Evolutionary conservation across 2,113 vertebrate genomes (phyloP), one percentile per base, ranked within the genome.

Genomic region (Corythornis vintsioides): DNA sequence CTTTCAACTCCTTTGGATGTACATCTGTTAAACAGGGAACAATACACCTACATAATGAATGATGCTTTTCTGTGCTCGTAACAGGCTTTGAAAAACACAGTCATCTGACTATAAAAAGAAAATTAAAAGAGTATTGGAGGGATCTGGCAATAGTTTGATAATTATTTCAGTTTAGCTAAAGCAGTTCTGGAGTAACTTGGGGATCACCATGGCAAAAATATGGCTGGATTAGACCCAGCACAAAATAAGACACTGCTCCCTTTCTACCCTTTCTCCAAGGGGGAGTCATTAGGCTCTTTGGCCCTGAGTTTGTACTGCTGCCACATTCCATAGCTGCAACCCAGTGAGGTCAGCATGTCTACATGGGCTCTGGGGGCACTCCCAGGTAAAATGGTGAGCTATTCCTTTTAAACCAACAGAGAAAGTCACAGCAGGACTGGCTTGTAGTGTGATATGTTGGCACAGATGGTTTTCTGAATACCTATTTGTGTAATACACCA

Each of bases 1-100:
- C 81, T 78, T 78, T 86, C 66, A 74, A 47, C 20, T 86, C 50
- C 60, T 92, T 73, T 89, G 38, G 60, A 95, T 96, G 91, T 81
- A 43, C 9, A 29, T 78, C 57, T 70, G n/a, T 89, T 82, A 89
- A 90, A 89, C 1, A 4, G 10, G 13, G 42, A 92, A 48, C 28
- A 72, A 64, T 25, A 63, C 13, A 59, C 22, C 8, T 61, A 48
- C 40, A 18, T 73, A 89, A 84, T 3, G 22, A 76, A 70, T 4
- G 17, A 71, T 8, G 24, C 29, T 52, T 35, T 38, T n/a, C 71
- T 55, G n/a, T 13, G 7, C 1, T 1, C 5, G 6, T 7, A 43
- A 63, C 0, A 0, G 55, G 20, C 74, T 87, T 64, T 42, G 64
- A 66, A 90, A 94, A 74, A 25, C 42, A 55, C 1, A 3, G 29